Evolutionary conservation across 2,113 vertebrate species (phyloP).

Genomic region (Pycnonotus jocosus): DNA sequence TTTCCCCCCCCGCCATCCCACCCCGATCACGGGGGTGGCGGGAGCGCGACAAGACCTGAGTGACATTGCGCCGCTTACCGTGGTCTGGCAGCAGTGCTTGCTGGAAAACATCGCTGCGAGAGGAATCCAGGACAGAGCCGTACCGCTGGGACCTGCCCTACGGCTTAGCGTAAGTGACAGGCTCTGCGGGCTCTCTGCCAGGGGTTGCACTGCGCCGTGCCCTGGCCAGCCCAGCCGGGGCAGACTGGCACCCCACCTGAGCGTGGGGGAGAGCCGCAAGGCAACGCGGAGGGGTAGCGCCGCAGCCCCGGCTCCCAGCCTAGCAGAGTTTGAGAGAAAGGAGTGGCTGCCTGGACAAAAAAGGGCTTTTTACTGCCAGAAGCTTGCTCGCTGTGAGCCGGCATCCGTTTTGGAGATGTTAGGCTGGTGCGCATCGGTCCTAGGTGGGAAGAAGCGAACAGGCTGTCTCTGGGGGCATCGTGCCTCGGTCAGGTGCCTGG

Average conservation of each 20-base stretch:
- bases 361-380: not conserved
- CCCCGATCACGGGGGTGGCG: not conserved
- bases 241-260: not conserved
- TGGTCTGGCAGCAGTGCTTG: not conserved
- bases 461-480: not conserved
- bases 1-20: not conserved
- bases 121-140: constrained; percentile 34
- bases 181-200: constrained; percentile 12
- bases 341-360: not conserved
- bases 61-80: constrained; percentile 33
- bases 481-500: not conserved
- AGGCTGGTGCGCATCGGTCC: not conserved
- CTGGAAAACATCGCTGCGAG: not conserved
- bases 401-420: not conserved
- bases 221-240: not conserved
- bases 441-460: not conserved
- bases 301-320: not conserved
- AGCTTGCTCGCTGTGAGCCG: not conserved
- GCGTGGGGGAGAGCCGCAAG: not conserved
- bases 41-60: not conserved
- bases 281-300: not conserved
- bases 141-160: constrained; percentile 12
- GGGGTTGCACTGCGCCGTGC: not conserved
- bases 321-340: not conserved
- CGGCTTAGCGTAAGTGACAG: constrained; percentile 1